These are phyloP conservation scores for Anguilla rostrata DNA, from an alignment of 2,113 vertebrate genomes.

Conservation along the genomic window DNA sequence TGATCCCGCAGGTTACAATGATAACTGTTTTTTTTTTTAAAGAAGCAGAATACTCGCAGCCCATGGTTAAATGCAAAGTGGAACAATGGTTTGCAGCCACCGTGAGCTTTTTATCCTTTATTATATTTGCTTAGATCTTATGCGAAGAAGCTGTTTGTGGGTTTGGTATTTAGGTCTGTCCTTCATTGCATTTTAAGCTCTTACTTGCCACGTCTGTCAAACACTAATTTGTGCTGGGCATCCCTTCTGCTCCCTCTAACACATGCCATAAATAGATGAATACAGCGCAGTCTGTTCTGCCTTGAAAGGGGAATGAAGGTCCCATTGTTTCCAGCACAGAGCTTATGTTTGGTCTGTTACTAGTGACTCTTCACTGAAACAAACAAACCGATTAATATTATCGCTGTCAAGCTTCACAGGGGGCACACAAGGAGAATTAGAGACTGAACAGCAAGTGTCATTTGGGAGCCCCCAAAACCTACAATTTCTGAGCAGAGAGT, in stretches of 20 bases:
- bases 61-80: constrained; percentile 58
- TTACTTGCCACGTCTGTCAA: not conserved
- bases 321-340: not conserved
- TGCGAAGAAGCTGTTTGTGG: not conserved
- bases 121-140: not conserved
- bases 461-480: too few relatives aligned
- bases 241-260: not conserved
- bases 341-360: not conserved
- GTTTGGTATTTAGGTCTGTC: not conserved
- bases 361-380: not conserved
- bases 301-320: not conserved
- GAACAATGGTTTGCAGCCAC: constrained; percentile 76
- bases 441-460: not conserved
- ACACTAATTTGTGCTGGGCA: not conserved
- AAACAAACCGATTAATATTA: not conserved
- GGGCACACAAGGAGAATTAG: too few relatives aligned
- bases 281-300: not conserved
- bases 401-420: not conserved
- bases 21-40: not conserved
- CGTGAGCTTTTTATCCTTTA: constrained; percentile 59
- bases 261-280: not conserved
- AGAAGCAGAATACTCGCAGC: not conserved
- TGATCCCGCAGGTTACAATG: not conserved
- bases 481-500: not conserved
- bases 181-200: not conserved